Evolutionary conservation across 1,140 invertebrate species (phyloP).

Genomic region (Drosophila ohnishii): DNA sequence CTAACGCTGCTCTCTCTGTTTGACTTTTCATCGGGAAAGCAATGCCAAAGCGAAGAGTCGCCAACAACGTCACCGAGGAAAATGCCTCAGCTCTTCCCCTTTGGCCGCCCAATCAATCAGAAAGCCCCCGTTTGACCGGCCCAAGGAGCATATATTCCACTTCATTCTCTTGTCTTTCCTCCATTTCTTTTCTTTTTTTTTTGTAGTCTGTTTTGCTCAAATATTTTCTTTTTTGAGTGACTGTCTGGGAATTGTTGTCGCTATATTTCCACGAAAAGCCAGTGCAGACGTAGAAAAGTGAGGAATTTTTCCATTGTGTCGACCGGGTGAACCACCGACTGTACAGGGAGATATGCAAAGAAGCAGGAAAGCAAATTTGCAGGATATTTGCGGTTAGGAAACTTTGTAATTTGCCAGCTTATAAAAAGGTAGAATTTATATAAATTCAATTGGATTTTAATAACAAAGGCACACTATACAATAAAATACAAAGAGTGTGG

Average conservation of each 20-base stretch:
- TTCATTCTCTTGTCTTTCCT: slow-evolving; percentile 14
- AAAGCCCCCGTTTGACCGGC: slow-evolving; percentile 20
- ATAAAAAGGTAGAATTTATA: background rate
- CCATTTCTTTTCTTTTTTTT: background rate
- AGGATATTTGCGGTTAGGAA: slow-evolving; percentile 4
- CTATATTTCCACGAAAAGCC: slow-evolving; percentile 37
- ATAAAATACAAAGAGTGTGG: background rate
- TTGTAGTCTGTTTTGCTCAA: slow-evolving; percentile 49
- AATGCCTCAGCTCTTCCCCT: slow-evolving; percentile 33
- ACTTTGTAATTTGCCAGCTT: background rate
- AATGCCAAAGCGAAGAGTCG: slow-evolving; percentile 65
- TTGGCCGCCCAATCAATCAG: slow-evolving; percentile 65
- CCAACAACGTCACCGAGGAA: slow-evolving; percentile 69
- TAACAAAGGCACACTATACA: background rate
- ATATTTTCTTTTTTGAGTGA: slow-evolving; percentile 64
- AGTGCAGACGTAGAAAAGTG: slow-evolving; percentile 19
- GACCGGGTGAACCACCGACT: slow-evolving; percentile 7
- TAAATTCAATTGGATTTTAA: background rate
- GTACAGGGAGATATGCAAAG: background rate
- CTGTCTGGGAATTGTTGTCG: slow-evolving; percentile 57
- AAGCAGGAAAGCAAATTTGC: background rate
- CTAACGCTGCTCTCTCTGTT: slow-evolving; percentile 22
- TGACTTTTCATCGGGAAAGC: slow-evolving; percentile 68
- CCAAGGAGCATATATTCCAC: slow-evolving; percentile 2
- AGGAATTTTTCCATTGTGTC: slow-evolving; percentile 45